Evolutionary conservation across 2,888 invertebrate species (phyloP), one percentile per base, ranked within the genome.

Genomic region (Amitus sp.): DNA sequence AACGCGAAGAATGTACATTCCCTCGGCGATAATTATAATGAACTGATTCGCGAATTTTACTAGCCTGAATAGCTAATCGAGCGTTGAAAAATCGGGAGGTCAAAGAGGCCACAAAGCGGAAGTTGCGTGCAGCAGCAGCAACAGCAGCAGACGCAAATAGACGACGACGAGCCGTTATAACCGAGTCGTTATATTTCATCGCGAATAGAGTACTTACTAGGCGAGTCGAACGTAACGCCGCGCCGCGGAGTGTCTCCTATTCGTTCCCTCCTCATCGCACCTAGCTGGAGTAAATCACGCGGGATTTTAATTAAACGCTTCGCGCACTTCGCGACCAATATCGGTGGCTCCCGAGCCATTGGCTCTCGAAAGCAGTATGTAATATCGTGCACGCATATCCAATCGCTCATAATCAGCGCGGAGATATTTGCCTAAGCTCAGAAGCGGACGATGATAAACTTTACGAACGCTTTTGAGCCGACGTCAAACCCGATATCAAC

Each of bases 241-340:
- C 68, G 42, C 73, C 69, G 62, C 72, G 66, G 66, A 72, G 70
- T 70, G 70, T 72, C 73, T 62, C 61, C 55, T 55, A 55, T 62
- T 54, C 64, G 49, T 53, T 48, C 55, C 52, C 18, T 17, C 46
- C 19, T 19, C 42, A 17, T 34, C 37, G 13, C 15, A 20, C 47
- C 58, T 53, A 60, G 58, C 65, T 61, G 67, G 68, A 75, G 74
- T 78, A 78, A 78, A 78, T 77, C 78, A 78, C 73, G 63, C 67
- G 60, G 72, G 73, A 76, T 77, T 78, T 78, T 77, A 77, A 77
- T 78, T 77, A 78, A 78, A 76, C 76, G 73, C 72, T 77, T 77
- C 77, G 75, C 70, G 77, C 75, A 73, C 73, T 73, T 74, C 73
- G 73, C 72, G 73, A 66, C 71, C 69, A 73, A 75, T 75, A 72